Evolutionary conservation across 2,888 invertebrate genomes (phyloP), one percentile per base, ranked within the genome.

Genomic region (Acleris sparsana): DNA sequence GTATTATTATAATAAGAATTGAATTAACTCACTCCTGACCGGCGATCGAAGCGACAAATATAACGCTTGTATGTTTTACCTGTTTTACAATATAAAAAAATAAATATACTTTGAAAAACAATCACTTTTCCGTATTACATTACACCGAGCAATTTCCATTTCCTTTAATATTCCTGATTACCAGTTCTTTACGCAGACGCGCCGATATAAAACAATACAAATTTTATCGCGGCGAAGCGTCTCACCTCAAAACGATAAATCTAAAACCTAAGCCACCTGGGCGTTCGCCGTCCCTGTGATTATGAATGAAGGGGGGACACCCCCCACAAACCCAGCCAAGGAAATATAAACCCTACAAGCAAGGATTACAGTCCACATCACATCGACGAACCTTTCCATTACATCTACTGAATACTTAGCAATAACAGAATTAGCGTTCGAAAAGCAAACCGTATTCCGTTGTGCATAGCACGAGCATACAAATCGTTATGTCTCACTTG

Each of bases 211-310:
- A 85, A 85, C 81, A 86, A 83, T 81, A 81, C 78, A 83, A 84
- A 87, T 88, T 87, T 88, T 84, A 81, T 79, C 80, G 78, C 75
- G 75, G 80, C 72, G 76, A 81, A 78, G 84, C 83, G 84, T 83
- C 84, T 87, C 86, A 85, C 88, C 85, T 86, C 83, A 75, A 75
- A 77, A 80, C 88, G 80, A 89, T 90, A 90, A 89, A 90, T 90
- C 88, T 87, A 84, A 86, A 86, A 86, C 84, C 86, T 84, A 82
- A 86, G 87, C 88, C 91, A 91, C 89, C 90, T 90, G 90, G 87
- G 89, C 88, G 86, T 87, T 87, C 87, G 86, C 88, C 88, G 80
- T 83, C 82, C 85, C 84, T 79, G 85, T 84, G 86, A 87, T 89
- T 88, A 89, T 88, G 87, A 90, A 88, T 88, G 85, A 84, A 39